phyloP scores from a whole-genome alignment of 2,797 vertebrate species.

The Galaxias olidus region DNA sequence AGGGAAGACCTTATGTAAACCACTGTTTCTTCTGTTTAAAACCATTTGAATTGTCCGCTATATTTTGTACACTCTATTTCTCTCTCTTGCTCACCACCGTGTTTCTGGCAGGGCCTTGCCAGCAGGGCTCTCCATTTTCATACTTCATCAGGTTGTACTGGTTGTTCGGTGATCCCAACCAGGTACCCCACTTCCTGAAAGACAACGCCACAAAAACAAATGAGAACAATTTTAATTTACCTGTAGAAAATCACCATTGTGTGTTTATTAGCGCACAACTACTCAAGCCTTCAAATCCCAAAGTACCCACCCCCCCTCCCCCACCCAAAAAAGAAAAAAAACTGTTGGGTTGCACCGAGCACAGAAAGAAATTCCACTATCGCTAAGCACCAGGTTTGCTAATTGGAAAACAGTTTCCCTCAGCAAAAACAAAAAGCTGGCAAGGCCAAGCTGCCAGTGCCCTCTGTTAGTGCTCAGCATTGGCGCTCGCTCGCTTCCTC shows the following conservation, averaged over 20 bases:
- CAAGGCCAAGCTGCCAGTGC: slow-evolving; percentile 52
- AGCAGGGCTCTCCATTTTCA: slow-evolving; percentile 67
- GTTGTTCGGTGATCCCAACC: slow-evolving; percentile 60
- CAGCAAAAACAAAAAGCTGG: slow-evolving; percentile 48
- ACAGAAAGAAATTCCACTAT: slow-evolving; percentile 4
- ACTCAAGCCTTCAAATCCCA: background rate
- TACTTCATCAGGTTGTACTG: slow-evolving; percentile 67
- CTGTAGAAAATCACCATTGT: background rate
- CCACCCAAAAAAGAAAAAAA: background rate
- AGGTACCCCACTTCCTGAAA: slow-evolving; percentile 69
- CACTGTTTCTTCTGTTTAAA: background rate
- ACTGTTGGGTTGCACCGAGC: background rate
- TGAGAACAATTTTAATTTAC: no score
- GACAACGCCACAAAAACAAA: no score
- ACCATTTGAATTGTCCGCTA: background rate
- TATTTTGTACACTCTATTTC: no score
- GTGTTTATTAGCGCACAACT: background rate
- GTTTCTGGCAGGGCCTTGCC: slow-evolving; percentile 66
- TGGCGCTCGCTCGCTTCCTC: slow-evolving; percentile 1
- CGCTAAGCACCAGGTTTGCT: slow-evolving; percentile 18
- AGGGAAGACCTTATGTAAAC: background rate
- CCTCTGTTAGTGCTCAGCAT: slow-evolving; percentile 46
- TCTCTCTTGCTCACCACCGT: slow-evolving; percentile 53
- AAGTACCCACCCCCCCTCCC: no score
- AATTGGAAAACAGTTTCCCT: slow-evolving; percentile 46